Evolutionary conservation across 2,888 invertebrate species (phyloP).

Genomic region (Heliconius ethilla): DNA sequence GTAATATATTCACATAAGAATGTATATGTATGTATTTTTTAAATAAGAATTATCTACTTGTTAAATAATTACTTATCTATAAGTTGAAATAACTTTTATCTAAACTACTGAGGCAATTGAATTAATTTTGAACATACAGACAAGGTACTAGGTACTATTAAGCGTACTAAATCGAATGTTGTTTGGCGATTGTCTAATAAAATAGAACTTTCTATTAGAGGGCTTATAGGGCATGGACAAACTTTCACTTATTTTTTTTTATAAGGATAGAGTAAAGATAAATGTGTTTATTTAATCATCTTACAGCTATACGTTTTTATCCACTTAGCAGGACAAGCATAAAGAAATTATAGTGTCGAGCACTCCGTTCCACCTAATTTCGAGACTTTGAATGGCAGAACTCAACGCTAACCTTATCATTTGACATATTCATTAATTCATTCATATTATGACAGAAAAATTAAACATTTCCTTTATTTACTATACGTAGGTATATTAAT

Average conservation of each 20-base stretch:
- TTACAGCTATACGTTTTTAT: not conserved
- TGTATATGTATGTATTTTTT: not conserved
- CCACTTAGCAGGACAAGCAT: not conserved
- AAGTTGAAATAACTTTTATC: not conserved
- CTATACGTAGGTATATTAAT: not conserved
- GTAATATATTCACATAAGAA: no score
- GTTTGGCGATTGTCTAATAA: constrained; percentile 2
- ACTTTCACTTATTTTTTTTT: constrained; percentile 17
- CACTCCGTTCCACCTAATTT: not conserved
- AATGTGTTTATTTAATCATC: not conserved
- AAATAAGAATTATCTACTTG: not conserved
- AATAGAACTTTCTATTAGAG: constrained; percentile 1
- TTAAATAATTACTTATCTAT: not conserved
- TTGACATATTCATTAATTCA: no score
- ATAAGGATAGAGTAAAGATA: not conserved
- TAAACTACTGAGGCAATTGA: not conserved
- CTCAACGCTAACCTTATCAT: not conserved
- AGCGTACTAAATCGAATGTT: not conserved
- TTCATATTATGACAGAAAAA: no score
- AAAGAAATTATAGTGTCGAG: not conserved
- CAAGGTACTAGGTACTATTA: not conserved
- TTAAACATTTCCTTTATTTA: not conserved
- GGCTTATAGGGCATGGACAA: constrained; percentile 7
- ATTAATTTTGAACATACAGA: not conserved
- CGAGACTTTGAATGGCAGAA: not conserved